Evolutionary conservation across 2,797 vertebrate genomes (phyloP).

Genomic region (Phataginus tricuspis): DNA sequence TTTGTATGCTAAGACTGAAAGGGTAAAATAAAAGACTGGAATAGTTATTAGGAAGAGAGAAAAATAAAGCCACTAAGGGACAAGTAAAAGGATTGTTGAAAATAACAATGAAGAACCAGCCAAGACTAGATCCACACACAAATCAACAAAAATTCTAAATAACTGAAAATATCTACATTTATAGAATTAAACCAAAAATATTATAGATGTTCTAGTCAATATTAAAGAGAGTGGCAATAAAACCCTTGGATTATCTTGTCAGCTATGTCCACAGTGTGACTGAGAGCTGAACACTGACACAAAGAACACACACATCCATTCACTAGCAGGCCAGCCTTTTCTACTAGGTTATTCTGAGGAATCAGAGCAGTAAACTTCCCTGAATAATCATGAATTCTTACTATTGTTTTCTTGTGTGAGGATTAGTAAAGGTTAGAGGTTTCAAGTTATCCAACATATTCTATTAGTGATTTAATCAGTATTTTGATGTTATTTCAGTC

Average conservation of each 20-base stretch:
- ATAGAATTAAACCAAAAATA: not conserved
- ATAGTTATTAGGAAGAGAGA: not conserved
- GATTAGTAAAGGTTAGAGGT: not conserved
- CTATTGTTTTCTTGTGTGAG: not conserved
- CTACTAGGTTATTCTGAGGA: not conserved
- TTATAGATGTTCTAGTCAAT: not conserved
- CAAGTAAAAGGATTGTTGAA: not conserved
- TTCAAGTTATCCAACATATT: not conserved
- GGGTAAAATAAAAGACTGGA: not conserved
- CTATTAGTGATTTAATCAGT: conserved; percentile 4
- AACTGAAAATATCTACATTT: not conserved
- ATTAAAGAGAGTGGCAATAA: not conserved
- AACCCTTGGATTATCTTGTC: not conserved
- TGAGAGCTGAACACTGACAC: not conserved
- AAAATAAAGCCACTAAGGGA: not conserved
- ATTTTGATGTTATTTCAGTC: not conserved
- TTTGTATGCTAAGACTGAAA: not conserved
- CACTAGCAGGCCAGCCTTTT: not conserved
- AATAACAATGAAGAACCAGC: not conserved
- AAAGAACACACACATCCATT: not conserved
- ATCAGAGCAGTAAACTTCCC: not conserved
- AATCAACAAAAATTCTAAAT: not conserved
- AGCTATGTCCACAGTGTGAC: not conserved
- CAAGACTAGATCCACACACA: not conserved
- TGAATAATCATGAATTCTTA: not conserved